phyloP scores from a whole-genome alignment of 2,113 vertebrate species.

The Misgurnus mizolepis region DNA sequence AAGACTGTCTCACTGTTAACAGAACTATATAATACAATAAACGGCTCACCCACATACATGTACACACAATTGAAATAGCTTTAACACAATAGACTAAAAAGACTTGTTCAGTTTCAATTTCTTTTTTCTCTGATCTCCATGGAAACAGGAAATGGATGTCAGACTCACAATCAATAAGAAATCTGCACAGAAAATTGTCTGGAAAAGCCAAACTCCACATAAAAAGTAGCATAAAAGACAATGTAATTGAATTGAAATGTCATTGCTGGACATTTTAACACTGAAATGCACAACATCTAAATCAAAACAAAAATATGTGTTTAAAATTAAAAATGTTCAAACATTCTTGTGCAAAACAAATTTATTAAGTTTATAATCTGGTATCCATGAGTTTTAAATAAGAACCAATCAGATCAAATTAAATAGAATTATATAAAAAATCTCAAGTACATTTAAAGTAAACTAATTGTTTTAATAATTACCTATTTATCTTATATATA shows the following conservation, averaged over 20 bases:
- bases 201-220: neutral
- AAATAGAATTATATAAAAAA: no score
- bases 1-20: neutral
- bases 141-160: constrained; percentile 35
- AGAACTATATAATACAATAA: neutral
- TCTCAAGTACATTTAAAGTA: no score
- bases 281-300: no score
- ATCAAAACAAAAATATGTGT: no score
- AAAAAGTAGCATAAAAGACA: neutral
- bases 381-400: no score
- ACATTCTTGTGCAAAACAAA: no score
- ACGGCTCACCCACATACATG: neutral
- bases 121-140: constrained; percentile 43
- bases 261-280: neutral
- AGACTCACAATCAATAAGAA: constrained; percentile 29
- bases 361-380: no score
- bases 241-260: no score
- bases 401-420: no score
- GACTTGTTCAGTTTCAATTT: constrained; percentile 25
- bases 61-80: constrained; percentile 19
- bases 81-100: constrained; percentile 34
- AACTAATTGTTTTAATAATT: no score
- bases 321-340: no score
- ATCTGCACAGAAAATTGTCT: neutral
- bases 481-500: no score